Base-by-base conservation (phyloP, 1,140 invertebrate species). In the Leucophenga varia region DNA sequence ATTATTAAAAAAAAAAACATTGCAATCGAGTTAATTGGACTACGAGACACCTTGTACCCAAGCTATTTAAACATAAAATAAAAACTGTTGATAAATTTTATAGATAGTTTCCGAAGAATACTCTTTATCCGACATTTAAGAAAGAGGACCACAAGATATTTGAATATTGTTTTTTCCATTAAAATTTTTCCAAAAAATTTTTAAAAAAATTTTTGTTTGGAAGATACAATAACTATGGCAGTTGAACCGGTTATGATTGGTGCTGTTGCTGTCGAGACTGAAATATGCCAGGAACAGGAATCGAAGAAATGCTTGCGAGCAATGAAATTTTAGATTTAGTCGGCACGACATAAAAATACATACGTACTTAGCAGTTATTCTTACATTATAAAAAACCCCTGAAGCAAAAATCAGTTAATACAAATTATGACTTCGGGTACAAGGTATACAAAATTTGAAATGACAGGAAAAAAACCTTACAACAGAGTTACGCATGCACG, bases 401-500 rank as follows among this genome's bases (percentile, higher is more conserved):
- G n/a, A n/a, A n/a, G n/a, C n/a, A n/a, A n/a, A n/a, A n/a, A n/a
- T n/a, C n/a, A n/a, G n/a, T n/a, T n/a, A n/a, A n/a, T n/a, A n/a
- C n/a, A n/a, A n/a, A n/a, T n/a, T n/a, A n/a, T n/a, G n/a, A n/a
- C n/a, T n/a, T n/a, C n/a, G n/a, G n/a, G n/a, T n/a, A n/a, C n/a
- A n/a, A n/a, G n/a, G n/a, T n/a, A 25, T 35, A 12, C 12, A 20
- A 4, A 19, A 7, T 43, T 16, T 21, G 18, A 7, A 19, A n/a
- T n/a, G n/a, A 6, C 1, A 2, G 17, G 8, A 1, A 3, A 31
- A 10, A 6, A 12, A 71, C 68, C n/a, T 63, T 35, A 72, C 69
- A 72, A 72, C 13, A 72, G n/a, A 1, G 55, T 55, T 0, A 72
- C 64, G 37, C 69, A 72, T 6, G 56, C 53, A 32, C 54, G 59